Conservation (phyloP, 2,797 vertebrate species). For the Pteronotus mesoamericanus region DNA sequence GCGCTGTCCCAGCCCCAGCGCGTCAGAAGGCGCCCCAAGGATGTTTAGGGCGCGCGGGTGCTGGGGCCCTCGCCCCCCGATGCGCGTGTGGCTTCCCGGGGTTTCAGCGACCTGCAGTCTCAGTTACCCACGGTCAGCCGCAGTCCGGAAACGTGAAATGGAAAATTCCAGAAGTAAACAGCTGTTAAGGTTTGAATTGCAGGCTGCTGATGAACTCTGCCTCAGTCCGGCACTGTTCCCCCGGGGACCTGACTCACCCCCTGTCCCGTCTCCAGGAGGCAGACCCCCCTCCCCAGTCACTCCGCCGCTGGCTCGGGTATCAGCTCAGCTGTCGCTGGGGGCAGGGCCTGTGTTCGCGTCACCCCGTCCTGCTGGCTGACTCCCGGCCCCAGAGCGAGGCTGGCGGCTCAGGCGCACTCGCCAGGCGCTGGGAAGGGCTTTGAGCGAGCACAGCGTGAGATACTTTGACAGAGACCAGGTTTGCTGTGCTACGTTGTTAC, state of each 20-base stretch:
- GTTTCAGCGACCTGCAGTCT: neutral
- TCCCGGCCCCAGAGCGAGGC: neutral
- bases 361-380: neutral
- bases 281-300: neutral
- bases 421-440: no score
- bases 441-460: no score
- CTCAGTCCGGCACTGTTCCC: neutral
- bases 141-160: neutral
- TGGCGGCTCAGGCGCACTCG: no score
- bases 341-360: neutral
- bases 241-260: neutral
- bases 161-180: neutral
- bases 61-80: neutral
- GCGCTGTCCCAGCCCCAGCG: rapidly evolving
- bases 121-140: neutral
- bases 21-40: rapidly evolving
- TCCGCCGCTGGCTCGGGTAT: neutral
- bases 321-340: neutral
- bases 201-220: neutral
- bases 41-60: rapidly evolving
- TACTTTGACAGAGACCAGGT: no score
- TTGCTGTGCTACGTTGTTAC: no score
- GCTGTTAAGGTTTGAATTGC: neutral
- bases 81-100: neutral
- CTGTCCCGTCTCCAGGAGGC: neutral